Base-by-base conservation (phyloP, 2,888 invertebrate species). In the Ornithoptera alexandrae region DNA sequence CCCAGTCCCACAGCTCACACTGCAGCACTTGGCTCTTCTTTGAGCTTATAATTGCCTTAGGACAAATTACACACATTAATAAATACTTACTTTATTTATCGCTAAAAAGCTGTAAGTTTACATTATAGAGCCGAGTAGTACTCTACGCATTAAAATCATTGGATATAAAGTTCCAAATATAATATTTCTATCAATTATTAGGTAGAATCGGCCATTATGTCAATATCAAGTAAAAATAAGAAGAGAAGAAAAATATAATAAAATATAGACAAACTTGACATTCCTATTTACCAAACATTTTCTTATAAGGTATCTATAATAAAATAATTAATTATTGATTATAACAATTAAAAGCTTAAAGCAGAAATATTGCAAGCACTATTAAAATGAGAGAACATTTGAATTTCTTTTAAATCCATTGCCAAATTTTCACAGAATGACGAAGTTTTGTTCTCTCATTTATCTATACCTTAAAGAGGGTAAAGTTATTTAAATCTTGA, bases 1-100 rank as follows among this genome's bases (percentile, higher is more conserved):
- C 97, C 94, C 95, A 96, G 93, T 97, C 97, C 96, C 96, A 97
- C 84, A 96, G 91, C 88, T 95, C 95, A 89, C 96, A 93, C 88
- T 93, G 93, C 89, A 96, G 88, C 93, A 94, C 94, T 93, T 97
- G 96, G 84, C 94, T 94, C 93, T 95, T 94, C 87, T 93, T 93
- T 83, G 96, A 95, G 90, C 94, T 95, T 93, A 97, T 94, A 93
- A 95, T 93, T 84, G 96, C 96, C 97, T 97, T 92, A 71, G 90
- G 87, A 92, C 85, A 91, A 90, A 91, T 82, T 81, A 87, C 79
- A 86, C 63, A 64, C 59, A n/a, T 62, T 39, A 62, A 70, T 82
- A 72, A 79, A 72, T 67, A 67, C 24, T 50, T 39, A 58, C 7
- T 58, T 22, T 2, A 15, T 22, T 58, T 58, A n/a, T 7, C 22